Conservation (phyloP, 2,113 vertebrate genomes). For the Perognathus longimembris region DNA sequence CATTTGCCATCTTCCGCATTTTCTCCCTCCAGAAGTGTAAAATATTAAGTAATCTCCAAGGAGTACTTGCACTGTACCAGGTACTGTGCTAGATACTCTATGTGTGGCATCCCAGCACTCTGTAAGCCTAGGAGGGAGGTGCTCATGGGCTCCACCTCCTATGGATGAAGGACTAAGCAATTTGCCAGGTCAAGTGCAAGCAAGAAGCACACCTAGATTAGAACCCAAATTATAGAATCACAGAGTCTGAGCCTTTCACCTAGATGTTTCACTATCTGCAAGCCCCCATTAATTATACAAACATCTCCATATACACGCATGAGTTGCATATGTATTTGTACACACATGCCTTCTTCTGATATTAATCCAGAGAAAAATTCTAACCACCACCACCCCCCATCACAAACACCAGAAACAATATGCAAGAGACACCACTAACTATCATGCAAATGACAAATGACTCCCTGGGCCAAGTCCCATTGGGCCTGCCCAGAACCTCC, state of each 20-base stretch:
- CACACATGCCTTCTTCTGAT: neutral
- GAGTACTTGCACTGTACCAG: neutral
- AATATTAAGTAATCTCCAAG: neutral
- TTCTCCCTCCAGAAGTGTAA: neutral
- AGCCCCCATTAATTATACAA: neutral
- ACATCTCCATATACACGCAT: neutral
- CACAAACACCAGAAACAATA: neutral
- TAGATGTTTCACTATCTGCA: neutral
- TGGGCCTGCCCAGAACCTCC: neutral
- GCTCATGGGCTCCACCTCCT: neutral
- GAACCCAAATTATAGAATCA: neutral
- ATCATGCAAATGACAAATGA: neutral
- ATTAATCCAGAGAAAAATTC: neutral
- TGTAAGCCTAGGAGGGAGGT: neutral
- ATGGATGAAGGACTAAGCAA: neutral
- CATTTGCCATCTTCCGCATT: neutral
- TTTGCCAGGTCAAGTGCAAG: neutral
- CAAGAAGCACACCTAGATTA: neutral
- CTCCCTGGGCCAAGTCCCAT: neutral
- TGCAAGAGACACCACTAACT: neutral
- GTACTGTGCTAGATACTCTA: neutral
- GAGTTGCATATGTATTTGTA: neutral
- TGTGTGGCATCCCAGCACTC: neutral
- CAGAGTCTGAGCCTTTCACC: neutral
- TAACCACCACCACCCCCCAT: too few relatives aligned